These are phyloP conservation scores for Peribatodes rhomboidaria DNA, from an alignment of 2,888 invertebrate genomes.

Conservation along the genomic window DNA sequence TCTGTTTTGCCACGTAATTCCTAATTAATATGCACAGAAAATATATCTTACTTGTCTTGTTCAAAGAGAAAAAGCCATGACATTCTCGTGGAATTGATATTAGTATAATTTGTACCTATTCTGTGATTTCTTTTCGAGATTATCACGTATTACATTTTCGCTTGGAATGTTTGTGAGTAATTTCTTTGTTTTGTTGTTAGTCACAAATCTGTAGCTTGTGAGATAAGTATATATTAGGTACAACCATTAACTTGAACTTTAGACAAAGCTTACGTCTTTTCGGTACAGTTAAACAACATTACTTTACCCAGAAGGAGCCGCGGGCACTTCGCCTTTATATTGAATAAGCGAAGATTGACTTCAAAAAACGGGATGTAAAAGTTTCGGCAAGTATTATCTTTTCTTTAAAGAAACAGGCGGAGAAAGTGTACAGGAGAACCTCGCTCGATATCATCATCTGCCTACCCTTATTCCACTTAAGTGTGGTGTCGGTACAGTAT, in stretches of 20 bases:
- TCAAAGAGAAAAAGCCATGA: too few relatives aligned
- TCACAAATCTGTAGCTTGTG: background rate
- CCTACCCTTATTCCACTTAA: too few relatives aligned
- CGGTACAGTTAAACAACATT: conserved; percentile 1
- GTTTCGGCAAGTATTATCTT: background rate
- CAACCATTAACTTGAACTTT: background rate
- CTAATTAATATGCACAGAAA: too few relatives aligned
- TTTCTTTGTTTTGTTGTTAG: too few relatives aligned
- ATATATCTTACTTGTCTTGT: too few relatives aligned
- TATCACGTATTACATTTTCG: too few relatives aligned
- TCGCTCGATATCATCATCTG: too few relatives aligned
- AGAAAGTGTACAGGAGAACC: background rate
- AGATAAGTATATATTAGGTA: background rate
- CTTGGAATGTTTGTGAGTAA: too few relatives aligned
- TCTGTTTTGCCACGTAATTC: background rate
- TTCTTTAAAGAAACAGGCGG: background rate
- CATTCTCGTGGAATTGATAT: too few relatives aligned
- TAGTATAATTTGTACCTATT: too few relatives aligned
- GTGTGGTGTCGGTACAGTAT: too few relatives aligned
- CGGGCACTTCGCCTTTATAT: background rate
- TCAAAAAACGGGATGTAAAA: conserved; percentile 9
- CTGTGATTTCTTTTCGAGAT: too few relatives aligned
- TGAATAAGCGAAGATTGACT: conserved; percentile 7
- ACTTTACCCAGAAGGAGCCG: conserved; percentile 5
- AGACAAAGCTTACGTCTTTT: conserved; percentile 2